phyloP scores from a whole-genome alignment of 2,888 invertebrate species.

The Rhagophthalmus giganteus region DNA sequence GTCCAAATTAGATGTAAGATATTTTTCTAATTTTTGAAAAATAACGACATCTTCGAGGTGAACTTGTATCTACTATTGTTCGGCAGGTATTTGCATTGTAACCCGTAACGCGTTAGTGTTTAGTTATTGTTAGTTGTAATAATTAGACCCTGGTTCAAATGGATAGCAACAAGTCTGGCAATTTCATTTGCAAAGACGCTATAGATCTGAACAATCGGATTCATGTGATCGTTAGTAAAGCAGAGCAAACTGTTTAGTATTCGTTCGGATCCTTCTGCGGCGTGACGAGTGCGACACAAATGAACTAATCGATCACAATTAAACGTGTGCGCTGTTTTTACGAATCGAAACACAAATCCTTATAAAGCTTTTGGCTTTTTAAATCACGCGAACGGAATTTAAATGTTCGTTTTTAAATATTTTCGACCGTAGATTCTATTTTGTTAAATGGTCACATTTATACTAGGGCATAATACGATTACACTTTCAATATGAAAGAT shows the following conservation, averaged over 20 bases:
- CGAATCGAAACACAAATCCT: constrained; percentile 34
- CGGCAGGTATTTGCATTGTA: constrained; percentile 2
- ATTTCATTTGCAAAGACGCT: constrained; percentile 17
- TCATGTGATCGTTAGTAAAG: constrained; percentile 33
- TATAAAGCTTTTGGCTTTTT: constrained; percentile 21
- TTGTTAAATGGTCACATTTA: constrained; percentile 1
- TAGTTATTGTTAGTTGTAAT: constrained; percentile 12
- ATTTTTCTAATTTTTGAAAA: too few relatives aligned
- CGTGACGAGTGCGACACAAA: constrained; percentile 37
- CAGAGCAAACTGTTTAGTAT: constrained; percentile 34
- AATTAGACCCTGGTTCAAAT: constrained; percentile 13
- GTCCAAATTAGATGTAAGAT: too few relatives aligned
- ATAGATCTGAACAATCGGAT: constrained; percentile 22
- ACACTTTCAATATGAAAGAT: too few relatives aligned
- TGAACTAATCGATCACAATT: constrained; percentile 47
- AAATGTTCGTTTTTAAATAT: constrained; percentile 15
- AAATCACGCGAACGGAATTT: constrained; percentile 25
- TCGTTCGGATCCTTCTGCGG: constrained; percentile 29
- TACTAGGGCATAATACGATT: constrained; percentile 1
- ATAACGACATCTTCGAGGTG: too few relatives aligned
- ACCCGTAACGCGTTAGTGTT: constrained; percentile 1
- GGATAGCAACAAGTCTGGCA: constrained; percentile 18
- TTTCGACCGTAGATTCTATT: too few relatives aligned
- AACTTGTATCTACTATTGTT: too few relatives aligned
- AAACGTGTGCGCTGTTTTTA: constrained; percentile 39